Percentiles rank a stretch among this genome's conserved stretches.
Evolutionary conservation across 2,113 vertebrate genomes (phyloP).

Genomic region (Rhabdomys dilectus): DNA sequence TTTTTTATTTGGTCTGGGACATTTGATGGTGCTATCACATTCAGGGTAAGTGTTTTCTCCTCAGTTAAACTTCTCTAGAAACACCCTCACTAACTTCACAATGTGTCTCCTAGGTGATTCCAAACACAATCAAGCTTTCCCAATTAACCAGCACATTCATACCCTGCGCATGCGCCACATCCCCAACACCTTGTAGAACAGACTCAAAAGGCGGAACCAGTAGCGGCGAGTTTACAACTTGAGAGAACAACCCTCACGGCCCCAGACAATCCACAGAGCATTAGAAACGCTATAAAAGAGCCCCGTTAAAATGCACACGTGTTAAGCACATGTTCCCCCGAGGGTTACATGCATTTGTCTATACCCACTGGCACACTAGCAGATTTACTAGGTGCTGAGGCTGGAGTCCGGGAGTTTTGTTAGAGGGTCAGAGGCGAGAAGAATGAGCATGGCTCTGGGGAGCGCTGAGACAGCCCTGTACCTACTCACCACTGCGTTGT

Average conservation of each 20-base stretch:
- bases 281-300: slow-evolving; percentile 41
- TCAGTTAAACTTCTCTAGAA: neutral
- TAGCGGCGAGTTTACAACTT: slow-evolving; percentile 1
- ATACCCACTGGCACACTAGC: neutral
- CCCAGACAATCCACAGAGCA: slow-evolving; percentile 52
- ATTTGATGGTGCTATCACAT: neutral
- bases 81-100: neutral
- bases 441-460: neutral
- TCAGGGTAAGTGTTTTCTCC: neutral
- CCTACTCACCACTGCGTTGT: neutral
- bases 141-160: neutral
- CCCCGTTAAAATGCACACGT: slow-evolving; percentile 51
- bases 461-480: neutral
- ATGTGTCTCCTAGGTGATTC: neutral
- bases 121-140: neutral
- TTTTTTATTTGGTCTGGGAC: neutral
- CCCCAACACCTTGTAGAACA: neutral
- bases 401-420: neutral
- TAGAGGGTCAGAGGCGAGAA: neutral
- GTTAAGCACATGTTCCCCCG: slow-evolving; percentile 31
- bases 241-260: neutral
- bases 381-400: slow-evolving; percentile 5
- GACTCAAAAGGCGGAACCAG: neutral
- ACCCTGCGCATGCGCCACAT: neutral
- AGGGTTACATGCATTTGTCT: neutral